Conservation (phyloP, 2,888 invertebrate genomes). For the Megalurothrips usitatus region DNA sequence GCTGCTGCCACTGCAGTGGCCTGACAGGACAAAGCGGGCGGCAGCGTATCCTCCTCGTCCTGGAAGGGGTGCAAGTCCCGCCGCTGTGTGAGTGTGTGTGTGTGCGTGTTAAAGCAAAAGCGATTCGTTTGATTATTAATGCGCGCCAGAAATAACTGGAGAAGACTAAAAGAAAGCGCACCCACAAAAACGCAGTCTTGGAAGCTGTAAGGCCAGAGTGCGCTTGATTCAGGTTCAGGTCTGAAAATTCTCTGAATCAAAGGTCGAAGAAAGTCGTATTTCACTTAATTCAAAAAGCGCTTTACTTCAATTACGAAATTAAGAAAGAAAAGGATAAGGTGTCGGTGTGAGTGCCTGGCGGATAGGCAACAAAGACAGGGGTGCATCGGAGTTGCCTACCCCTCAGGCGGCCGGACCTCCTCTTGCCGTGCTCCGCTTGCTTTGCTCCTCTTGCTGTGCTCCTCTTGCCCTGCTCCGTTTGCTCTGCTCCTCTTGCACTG, state of each 20-base stretch:
- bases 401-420: not conserved
- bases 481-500: not conserved
- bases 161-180: not conserved
- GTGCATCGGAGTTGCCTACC: not conserved
- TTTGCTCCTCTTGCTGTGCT: not conserved
- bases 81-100: not conserved
- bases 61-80: not conserved
- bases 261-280: too few relatives aligned
- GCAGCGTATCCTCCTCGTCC: not conserved
- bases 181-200: too few relatives aligned
- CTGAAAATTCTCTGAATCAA: too few relatives aligned
- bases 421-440: not conserved
- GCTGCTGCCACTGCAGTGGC: too few relatives aligned
- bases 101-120: not conserved
- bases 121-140: conserved; percentile 1
- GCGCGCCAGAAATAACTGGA: not conserved
- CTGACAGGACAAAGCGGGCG: too few relatives aligned
- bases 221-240: too few relatives aligned
- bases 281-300: too few relatives aligned
- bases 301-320: too few relatives aligned
- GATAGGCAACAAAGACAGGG: not conserved
- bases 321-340: too few relatives aligned
- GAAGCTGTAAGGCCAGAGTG: too few relatives aligned
- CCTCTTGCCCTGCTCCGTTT: not conserved
- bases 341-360: not conserved